Base-by-base conservation (phyloP, 2,888 invertebrate species). In the Erynnis tages region DNA sequence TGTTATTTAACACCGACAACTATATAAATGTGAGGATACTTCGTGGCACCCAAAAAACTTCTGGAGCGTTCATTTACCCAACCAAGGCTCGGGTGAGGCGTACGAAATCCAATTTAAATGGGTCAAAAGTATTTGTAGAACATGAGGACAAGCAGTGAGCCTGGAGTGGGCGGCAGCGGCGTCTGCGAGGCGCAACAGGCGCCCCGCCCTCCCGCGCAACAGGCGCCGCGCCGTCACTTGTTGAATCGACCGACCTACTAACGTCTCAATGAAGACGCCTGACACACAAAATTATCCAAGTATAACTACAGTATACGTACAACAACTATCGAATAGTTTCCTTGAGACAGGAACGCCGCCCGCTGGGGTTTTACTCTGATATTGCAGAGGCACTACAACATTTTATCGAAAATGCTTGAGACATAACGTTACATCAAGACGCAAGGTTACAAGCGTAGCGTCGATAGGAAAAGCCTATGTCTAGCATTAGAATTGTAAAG, bases 171-270 rank as follows among this genome's bases (percentile, higher is more conserved):
- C 73, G 85, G 77, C 70, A 63, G 72, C 70, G 87, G 88, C 86
- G 85, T 82, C 86, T 83, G 69, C 72, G 72, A 78, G 87, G 79
- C 86, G 85, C 88, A 84, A 88, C 86, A 83, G 84, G 83, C 82
- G 74, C 79, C 75, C 76, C 76, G 71, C 76, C 79, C 77, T 77
- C 40, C 34, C 45, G 14, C 48, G 85, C 88, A 84, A 88, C 86
- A 83, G 84, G 83, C 82, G 74, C 79, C 75, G 76, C 76, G 71
- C 76, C 79, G 48, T 77, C 82, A 85, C 87, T 88, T 89, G 88
- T 89, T 89, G 88, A 88, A 89, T 88, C 87, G 88, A 89, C 87
- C 88, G 88, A 89, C 88, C 88, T 88, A 88, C 77, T 85, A 87
- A 89, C 81, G 82, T 75, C 72, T 66, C 75, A 70, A 71, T 69